Evolutionary conservation across 2,113 vertebrate genomes (phyloP).

Genomic region (Machaerirhynchus nigripectus): DNA sequence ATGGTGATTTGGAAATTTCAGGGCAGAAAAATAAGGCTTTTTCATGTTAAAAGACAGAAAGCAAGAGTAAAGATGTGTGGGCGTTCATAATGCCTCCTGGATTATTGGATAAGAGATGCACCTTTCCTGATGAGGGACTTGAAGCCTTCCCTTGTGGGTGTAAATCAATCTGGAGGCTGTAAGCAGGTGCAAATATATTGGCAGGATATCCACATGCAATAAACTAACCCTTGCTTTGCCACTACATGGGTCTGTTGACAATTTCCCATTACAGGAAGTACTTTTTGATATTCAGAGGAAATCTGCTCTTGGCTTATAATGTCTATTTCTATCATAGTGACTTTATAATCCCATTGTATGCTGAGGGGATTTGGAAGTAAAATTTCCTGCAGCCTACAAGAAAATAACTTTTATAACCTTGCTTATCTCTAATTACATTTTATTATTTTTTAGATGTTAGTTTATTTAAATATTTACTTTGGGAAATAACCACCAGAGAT

Average conservation of each 20-base stretch:
- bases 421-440: conserved; percentile 51
- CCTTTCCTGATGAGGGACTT: background rate
- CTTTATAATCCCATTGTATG: background rate
- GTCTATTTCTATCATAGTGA: background rate
- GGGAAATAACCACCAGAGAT: conserved; percentile 57
- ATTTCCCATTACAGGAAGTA: background rate
- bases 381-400: background rate
- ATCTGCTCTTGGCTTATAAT: background rate
- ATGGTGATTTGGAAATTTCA: background rate
- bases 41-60: background rate
- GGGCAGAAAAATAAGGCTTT: background rate
- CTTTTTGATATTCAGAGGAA: background rate
- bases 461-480: conserved; percentile 57
- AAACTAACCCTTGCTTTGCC: conserved; percentile 41
- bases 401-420: conserved; percentile 38
- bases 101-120: background rate
- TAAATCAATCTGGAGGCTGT: conserved; percentile 60
- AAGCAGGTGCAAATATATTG: conserved; percentile 59
- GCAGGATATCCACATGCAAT: conserved; percentile 70
- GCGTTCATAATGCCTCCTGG: background rate
- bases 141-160: background rate
- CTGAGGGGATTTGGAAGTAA: background rate
- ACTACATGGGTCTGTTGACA: background rate
- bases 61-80: background rate
- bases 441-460: conserved; percentile 52